Evolutionary conservation across 2,888 invertebrate species (phyloP).

Genomic region (Heliconius erato): DNA sequence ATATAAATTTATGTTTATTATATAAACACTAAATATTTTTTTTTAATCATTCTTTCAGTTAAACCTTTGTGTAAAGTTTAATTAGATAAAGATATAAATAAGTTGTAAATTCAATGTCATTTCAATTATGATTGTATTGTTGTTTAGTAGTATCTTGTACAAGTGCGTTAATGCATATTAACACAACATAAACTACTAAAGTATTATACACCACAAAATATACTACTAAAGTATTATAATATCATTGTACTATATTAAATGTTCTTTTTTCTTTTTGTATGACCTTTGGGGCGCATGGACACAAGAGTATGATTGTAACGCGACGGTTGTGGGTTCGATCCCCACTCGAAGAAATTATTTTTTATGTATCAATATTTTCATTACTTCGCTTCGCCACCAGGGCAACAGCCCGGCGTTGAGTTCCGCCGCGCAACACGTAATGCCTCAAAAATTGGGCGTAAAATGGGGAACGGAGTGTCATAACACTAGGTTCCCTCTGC

Average conservation of each 20-base stretch:
- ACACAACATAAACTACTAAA: not conserved
- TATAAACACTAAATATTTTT: not conserved
- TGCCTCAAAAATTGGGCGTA: too few relatives aligned
- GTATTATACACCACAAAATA: not conserved
- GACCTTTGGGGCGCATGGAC: too few relatives aligned
- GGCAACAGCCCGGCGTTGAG: too few relatives aligned
- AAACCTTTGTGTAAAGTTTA: not conserved
- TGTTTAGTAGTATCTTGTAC: too few relatives aligned
- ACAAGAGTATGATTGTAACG: too few relatives aligned
- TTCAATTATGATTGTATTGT: constrained; percentile 1
- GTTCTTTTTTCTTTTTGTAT: not conserved
- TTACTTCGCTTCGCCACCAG: too few relatives aligned
- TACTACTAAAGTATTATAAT: not conserved
- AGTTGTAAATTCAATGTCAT: constrained; percentile 17
- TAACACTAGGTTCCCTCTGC: too few relatives aligned
- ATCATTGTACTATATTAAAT: not conserved
- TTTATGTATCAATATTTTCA: too few relatives aligned
- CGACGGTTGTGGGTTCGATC: too few relatives aligned
- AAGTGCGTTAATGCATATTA: not conserved
- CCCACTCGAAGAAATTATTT: too few relatives aligned
- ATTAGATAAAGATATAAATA: not conserved
- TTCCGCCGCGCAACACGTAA: too few relatives aligned
- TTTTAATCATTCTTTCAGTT: not conserved
- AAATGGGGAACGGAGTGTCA: too few relatives aligned
- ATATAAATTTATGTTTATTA: not conserved